Evolutionary conservation across 2,888 invertebrate genomes (phyloP), one percentile per base, ranked within the genome.

Genomic region (Eurytoma adleriae): DNA sequence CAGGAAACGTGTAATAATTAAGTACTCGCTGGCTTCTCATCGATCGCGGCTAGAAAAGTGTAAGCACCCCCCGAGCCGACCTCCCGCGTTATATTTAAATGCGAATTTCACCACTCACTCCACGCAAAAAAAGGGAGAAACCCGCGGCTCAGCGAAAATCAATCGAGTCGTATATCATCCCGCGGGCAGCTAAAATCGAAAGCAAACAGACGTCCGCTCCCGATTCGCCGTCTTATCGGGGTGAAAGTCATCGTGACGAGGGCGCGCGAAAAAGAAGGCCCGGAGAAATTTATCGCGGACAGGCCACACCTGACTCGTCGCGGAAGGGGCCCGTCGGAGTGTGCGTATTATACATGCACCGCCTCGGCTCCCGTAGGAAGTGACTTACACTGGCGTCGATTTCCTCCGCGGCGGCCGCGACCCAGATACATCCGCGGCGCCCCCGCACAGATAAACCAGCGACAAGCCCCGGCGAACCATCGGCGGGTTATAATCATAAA

Each of bases 351-450:
- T 66, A 66, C 48, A 69, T 66, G 59, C 54, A 69, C 73, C 70
- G 70, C 56, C 76, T 71, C 61, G 50, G 48, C 67, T 76, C 80
- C 77, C 72, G 52, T 77, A 80, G 71, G 72, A 76, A 80, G 77
- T 80, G 77, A 77, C 71, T 80, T 52, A n/a, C n/a, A 24, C 24
- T 24, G 24, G 76, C 76, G 66, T 75, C 75, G 74, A 79, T 75
- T 79, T 79, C 66, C 70, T 66, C 40, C 48, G 68, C 59, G 57
- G 27, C 40, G 27, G 30, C 30, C 54, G 68, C 74, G 61, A 79
- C 57, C 64, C 64, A 70, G 18, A 66, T 79, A 57, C 50, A 64
- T 64, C 48, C 18, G 67, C 62, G 14, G 18, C 30, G 71, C 72
- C 14, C 54, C 3, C 14, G 13, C 14, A 54, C 1, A 54, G 54